Conservation (phyloP, 2,113 vertebrate species). For the Penelope pileata region DNA sequence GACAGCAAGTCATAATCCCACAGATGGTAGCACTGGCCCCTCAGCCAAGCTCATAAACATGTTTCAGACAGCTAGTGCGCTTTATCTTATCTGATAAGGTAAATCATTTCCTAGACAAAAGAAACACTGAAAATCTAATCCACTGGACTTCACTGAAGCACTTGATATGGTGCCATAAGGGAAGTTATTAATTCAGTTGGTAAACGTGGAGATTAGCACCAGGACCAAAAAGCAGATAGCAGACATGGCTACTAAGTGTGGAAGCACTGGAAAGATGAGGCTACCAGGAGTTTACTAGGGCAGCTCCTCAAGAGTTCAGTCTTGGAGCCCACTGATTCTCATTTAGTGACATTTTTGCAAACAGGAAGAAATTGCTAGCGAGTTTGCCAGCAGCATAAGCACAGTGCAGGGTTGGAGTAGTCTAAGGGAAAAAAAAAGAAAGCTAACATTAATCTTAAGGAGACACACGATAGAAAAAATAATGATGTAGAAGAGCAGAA, state of each 20-base stretch:
- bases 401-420: background rate
- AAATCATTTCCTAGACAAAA: constrained; percentile 1
- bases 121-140: background rate
- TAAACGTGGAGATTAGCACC: background rate
- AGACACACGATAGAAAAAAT: background rate
- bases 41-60: constrained; percentile 1
- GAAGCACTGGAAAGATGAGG: background rate
- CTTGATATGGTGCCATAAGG: background rate
- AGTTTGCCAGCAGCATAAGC: background rate
- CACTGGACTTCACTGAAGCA: background rate
- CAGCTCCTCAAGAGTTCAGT: background rate
- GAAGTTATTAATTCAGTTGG: background rate
- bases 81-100: constrained; percentile 34
- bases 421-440: background rate
- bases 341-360: background rate
- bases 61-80: background rate
- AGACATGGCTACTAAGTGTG: background rate
- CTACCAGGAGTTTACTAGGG: background rate
- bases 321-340: background rate
- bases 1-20: background rate
- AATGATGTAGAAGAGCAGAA: background rate
- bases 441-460: background rate
- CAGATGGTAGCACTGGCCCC: background rate
- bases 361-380: background rate
- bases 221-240: background rate